Percentiles rank a stretch among this genome's conserved stretches.
These are phyloP conservation scores for Archocentrus centrarchus DNA, from an alignment of 2,113 vertebrate species.

Conservation along the genomic window DNA sequence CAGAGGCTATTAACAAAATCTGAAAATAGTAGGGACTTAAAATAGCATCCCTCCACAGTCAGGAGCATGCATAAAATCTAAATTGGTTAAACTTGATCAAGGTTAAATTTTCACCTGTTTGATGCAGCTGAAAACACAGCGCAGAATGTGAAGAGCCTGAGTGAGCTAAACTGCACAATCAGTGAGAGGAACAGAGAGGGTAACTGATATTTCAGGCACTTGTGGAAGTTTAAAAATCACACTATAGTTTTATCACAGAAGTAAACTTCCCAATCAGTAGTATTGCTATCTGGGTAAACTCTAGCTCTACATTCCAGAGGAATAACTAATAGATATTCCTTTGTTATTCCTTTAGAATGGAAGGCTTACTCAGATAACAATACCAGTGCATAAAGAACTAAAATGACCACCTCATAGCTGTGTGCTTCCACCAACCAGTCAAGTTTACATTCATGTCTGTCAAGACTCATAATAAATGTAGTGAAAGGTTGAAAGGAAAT, in stretches of 20 bases:
- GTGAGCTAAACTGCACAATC: background rate
- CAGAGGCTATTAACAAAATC: slow-evolving; percentile 33
- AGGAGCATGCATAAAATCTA: slow-evolving; percentile 1
- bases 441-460: background rate
- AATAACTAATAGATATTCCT: too few relatives aligned
- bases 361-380: background rate
- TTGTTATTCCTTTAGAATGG: background rate
- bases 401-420: background rate
- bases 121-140: slow-evolving; percentile 9
- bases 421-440: background rate
- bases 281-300: background rate
- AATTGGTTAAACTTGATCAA: slow-evolving; percentile 33
- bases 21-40: slow-evolving; percentile 52
- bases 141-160: background rate
- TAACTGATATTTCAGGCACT: background rate
- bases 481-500: too few relatives aligned
- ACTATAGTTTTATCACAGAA: background rate
- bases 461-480: background rate
- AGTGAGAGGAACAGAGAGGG: background rate
- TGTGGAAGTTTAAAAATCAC: background rate
- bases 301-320: too few relatives aligned
- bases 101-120: slow-evolving; percentile 14
- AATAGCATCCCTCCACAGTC: slow-evolving; percentile 46
- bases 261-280: background rate
- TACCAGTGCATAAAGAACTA: background rate